phyloP scores from a whole-genome alignment of 2,888 invertebrate genomes.

The Bugulina stolonifera region DNA sequence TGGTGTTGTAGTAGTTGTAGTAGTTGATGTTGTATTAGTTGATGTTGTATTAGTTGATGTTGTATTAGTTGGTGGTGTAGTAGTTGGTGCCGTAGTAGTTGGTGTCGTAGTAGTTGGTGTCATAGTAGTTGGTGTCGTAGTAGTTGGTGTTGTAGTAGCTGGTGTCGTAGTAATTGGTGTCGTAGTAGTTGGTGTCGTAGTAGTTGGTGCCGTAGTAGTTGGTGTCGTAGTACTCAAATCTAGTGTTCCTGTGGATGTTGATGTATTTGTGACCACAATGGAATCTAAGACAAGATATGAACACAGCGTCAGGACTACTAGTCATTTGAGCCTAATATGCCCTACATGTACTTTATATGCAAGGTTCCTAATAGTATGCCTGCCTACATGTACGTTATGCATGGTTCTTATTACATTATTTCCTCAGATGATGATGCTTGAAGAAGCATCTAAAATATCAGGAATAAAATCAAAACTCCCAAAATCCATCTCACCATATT shows the following conservation, averaged over 20 bases:
- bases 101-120: not conserved
- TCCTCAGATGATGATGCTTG: no score
- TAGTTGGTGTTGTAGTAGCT: not conserved
- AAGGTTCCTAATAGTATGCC: no score
- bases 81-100: not conserved
- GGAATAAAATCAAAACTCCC: no score
- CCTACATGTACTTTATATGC: no score
- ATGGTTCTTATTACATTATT: no score
- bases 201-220: not conserved
- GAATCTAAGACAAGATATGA: no score
- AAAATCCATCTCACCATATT: no score
- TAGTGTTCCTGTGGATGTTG: not conserved
- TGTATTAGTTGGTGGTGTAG: not conserved
- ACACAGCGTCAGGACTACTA: no score
- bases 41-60: not conserved
- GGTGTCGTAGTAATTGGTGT: not conserved
- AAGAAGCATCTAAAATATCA: no score
- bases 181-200: not conserved
- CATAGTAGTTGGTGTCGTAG: not conserved
- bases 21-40: not conserved
- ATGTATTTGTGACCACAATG: no score
- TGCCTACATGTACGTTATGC: no score
- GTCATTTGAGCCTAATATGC: no score
- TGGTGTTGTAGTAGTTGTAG: not conserved
- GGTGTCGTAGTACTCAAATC: not conserved